phyloP scores from a whole-genome alignment of 2,797 vertebrate genomes.

The Zalophus californianus region DNA sequence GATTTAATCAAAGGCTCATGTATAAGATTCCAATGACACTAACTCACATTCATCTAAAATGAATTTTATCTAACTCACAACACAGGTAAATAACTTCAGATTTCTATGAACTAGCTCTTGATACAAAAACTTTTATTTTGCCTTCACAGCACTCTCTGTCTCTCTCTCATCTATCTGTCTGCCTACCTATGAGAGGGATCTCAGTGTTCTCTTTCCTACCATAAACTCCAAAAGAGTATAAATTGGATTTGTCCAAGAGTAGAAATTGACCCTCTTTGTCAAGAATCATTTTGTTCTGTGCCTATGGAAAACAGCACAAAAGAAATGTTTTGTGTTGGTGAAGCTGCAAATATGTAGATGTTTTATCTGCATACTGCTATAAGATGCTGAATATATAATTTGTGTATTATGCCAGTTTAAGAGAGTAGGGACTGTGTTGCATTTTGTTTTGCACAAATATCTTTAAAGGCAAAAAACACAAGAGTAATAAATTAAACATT shows the following conservation, averaged over 20 bases:
- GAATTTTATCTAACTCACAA: not conserved
- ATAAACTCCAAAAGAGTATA: not conserved
- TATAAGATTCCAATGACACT: not conserved
- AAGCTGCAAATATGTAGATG: constrained; percentile 32
- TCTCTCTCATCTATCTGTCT: not conserved
- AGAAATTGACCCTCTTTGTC: not conserved
- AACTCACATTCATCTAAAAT: not conserved
- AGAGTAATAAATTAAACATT: constrained; percentile 66
- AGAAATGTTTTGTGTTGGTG: constrained; percentile 40
- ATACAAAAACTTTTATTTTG: not conserved
- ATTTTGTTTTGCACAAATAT: constrained; percentile 51
- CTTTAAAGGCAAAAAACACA: constrained; percentile 60
- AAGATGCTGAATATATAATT: constrained; percentile 59
- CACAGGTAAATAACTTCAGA: not conserved
- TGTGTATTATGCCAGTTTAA: constrained; percentile 29
- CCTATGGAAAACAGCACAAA: constrained; percentile 18
- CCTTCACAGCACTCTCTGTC: not conserved
- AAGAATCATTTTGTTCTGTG: constrained; percentile 26
- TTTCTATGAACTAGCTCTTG: not conserved
- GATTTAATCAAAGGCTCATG: not conserved
- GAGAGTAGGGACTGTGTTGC: not conserved
- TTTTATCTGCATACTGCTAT: constrained; percentile 9
- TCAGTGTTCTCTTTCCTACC: not conserved
- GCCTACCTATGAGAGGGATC: not conserved
- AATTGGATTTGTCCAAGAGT: not conserved